Evolutionary conservation across 2,797 vertebrate species (phyloP).

Genomic region (Cynodonichthys magdalenae): DNA sequence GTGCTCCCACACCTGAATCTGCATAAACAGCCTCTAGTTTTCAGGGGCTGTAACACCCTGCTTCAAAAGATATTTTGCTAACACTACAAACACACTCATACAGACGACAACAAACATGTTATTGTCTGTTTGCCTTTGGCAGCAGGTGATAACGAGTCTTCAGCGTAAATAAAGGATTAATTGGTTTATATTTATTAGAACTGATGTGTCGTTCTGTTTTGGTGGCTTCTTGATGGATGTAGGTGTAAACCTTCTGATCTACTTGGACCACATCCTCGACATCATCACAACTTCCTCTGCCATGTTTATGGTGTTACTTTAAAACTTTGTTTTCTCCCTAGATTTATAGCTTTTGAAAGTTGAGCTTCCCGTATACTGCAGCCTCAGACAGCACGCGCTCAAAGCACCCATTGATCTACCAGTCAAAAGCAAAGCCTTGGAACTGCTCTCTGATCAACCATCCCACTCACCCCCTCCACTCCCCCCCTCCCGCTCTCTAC

Average conservation of each 20-base stretch:
- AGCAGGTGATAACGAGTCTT: no score
- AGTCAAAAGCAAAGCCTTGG: constrained; percentile 84
- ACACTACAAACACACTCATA: no score
- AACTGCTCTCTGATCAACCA: constrained; percentile 85
- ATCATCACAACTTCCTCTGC: constrained; percentile 62
- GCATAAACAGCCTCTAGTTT: no score
- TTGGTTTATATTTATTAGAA: constrained; percentile 1
- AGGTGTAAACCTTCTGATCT: constrained; percentile 64
- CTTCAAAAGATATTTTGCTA: no score
- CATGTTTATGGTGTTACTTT: constrained; percentile 83
- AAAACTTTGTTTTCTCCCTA: constrained; percentile 84
- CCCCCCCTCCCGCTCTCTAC: constrained; percentile 48
- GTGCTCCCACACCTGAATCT: no score
- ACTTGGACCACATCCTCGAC: constrained; percentile 68
- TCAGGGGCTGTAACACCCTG: no score
- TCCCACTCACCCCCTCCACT: constrained; percentile 77
- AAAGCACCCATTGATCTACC: constrained; percentile 86
- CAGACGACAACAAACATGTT: no score
- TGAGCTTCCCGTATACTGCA: constrained; percentile 81
- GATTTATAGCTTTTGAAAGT: constrained; percentile 82
- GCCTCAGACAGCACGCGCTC: constrained; percentile 82
- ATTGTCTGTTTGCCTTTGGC: no score
- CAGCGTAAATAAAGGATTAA: no score
- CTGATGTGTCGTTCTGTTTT: constrained; percentile 25
- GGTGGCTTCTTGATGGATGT: constrained; percentile 48